Evolutionary conservation across 2,113 vertebrate species (phyloP).

Genomic region (Callaeas wilsoni): DNA sequence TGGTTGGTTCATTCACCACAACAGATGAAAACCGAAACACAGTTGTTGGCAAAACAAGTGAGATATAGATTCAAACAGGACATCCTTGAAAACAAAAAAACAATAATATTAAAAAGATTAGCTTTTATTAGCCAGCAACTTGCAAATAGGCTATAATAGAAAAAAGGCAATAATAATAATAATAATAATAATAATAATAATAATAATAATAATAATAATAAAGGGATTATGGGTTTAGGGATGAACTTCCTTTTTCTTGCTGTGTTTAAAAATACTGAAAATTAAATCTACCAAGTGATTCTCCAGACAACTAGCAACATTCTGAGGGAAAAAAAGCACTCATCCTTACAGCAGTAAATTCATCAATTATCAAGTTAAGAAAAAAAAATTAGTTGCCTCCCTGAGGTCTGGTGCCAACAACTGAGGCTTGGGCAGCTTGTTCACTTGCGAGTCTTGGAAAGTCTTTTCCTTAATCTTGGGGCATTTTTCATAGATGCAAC

Average conservation of each 20-base stretch:
- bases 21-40: background rate
- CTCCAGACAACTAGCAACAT: background rate
- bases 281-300: background rate
- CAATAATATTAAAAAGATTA: background rate
- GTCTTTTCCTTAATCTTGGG: background rate
- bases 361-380: background rate
- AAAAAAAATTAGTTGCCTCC: background rate
- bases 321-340: accelerated
- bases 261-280: background rate
- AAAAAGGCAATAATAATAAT: no score
- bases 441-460: background rate
- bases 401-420: background rate
- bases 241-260: background rate
- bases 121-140: background rate
- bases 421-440: background rate
- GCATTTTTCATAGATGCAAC: background rate
- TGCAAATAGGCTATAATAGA: no score
- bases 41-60: background rate
- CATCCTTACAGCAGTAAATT: background rate
- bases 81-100: background rate
- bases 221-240: background rate
- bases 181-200: no score
- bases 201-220: no score
- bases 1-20: no score
- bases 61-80: background rate